Base-by-base conservation (phyloP, 2,888 invertebrate species). In the Cistogaster globosa region DNA sequence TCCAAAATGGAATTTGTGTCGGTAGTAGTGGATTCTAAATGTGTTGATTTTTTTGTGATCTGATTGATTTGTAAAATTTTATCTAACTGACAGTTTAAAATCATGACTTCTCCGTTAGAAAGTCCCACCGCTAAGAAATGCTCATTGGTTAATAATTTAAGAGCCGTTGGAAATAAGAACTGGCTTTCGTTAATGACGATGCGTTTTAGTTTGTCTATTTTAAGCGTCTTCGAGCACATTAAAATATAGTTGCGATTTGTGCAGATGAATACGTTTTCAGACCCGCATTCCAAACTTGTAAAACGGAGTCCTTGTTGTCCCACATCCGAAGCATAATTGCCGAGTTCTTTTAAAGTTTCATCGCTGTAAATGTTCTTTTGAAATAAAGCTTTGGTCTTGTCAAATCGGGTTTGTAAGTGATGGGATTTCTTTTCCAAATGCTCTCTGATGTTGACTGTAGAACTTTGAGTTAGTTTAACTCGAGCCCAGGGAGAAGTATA, bases 281-380 rank as follows among this genome's bases (percentile, higher is more conserved):
- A 88, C 26, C 91, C 91, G 0, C 91, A 89, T 63, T 92, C 92
- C 11, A 92, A 88, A 86, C 89, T 88, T 42, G 90, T 90, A 32
- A 92, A 92, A n/a, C 92, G 90, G 14, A 92, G 78, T 3, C 92
- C 92, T 68, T 90, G 90, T 68, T 89, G 89, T 0, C 87, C 88
- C 6, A 82, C 71, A 16, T 81, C 76, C 11, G 88, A 80, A 1
- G 83, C 86, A 51, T 88, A 88, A 65, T 90, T 89, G 65, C 92
- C 90, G 0, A 93, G 87, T 78, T 93, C 92, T 4, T 89, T 89
- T 20, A 93, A 87, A 36, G 91, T 86, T 12, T 90, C 89, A 76
- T 93, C 93, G 42, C 88, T 91, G 86, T 92, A 93, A 48, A 93
- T 89, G 72, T 93, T 90, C 68, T 90, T 91, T 87, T 93, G 91